Base-by-base conservation (phyloP, 1,140 invertebrate genomes). In the Helicoverpa armigera region DNA sequence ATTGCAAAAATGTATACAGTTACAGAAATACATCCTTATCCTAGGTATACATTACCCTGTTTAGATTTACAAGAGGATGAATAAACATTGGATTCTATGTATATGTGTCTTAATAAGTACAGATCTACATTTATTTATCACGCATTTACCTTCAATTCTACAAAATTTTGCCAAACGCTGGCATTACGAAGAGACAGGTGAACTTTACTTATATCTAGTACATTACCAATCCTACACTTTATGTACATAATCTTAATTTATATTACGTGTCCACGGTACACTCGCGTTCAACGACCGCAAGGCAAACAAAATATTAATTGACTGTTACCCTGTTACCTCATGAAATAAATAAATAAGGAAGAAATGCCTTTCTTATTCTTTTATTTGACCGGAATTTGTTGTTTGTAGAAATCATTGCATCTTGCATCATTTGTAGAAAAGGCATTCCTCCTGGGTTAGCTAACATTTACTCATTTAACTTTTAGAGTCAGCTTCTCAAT, bases 231-330 rank as follows among this genome's bases (percentile, higher is more conserved):
- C 48, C 9, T n/a, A 10, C 10, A 48, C 2, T 67, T 67, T 67
- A 67, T 67, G 63, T 48, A 48, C 13, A 67, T 48, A 67, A 67
- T 67, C 63, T 67, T 67, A 48, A 67, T 67, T 48, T 67, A 67
- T 67, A 67, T 67, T 67, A 16, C 63, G 35, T 16, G 35, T 7
- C 43, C 7, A 11, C 29, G 5, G 43, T 48, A 48, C n/a, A n/a
- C 48, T 16, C 48, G 63, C 35, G 48, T 67, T 67, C 35, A 14
- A 13, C 61, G 14, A 48, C 9, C 16, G 16, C 18, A 48, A 2
- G 12, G 63, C 63, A 67, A 67, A 67, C 35, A 48, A 67, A 67
- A 67, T 67, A 67, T n/a, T 67, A 48, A 63, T 48, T 67, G 16
- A n/a, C 14, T 48, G 14, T 23, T 67, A 43, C 14, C 10, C 14